These are phyloP conservation scores for Boulengeromyrus knoepffleri DNA, from an alignment of 2,113 vertebrate genomes.

Conservation along the genomic window DNA sequence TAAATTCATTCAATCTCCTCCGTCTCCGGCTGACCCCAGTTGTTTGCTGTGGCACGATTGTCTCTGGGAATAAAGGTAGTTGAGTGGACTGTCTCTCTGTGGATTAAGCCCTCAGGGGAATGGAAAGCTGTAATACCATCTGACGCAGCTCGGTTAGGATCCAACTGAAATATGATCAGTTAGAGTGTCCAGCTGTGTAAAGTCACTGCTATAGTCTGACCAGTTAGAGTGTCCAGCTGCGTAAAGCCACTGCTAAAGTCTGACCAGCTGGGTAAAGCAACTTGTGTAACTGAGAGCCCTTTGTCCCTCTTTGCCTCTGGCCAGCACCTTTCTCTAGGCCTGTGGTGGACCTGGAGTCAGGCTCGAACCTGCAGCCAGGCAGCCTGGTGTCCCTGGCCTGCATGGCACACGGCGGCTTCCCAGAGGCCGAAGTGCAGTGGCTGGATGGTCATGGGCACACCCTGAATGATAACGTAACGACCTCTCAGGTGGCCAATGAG, in stretches of 20 bases:
- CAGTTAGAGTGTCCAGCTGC: not conserved
- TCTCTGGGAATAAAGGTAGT: not conserved
- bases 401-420: not conserved
- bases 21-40: not conserved
- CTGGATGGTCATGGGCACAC: not conserved
- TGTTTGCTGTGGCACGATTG: not conserved
- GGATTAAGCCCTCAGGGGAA: not conserved
- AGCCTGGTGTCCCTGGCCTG: not conserved
- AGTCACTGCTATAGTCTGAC: not conserved
- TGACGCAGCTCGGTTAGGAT: not conserved
- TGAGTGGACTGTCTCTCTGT: not conserved
- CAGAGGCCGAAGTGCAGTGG: not conserved
- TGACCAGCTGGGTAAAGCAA: not conserved
- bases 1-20: not conserved
- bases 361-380: constrained; percentile 47
- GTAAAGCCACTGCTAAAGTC: not conserved
- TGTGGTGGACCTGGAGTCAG: constrained; percentile 68
- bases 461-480: constrained; percentile 71
- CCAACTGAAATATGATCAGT: not conserved
- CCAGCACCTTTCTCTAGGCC: constrained; percentile 85
- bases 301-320: not conserved
- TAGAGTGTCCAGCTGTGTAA: not conserved
- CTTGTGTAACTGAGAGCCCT: not conserved
- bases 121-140: not conserved
- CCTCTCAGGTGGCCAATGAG: constrained; percentile 76